Base-by-base conservation (phyloP, 1,140 invertebrate genomes). In the Archivesica marissinica region DNA sequence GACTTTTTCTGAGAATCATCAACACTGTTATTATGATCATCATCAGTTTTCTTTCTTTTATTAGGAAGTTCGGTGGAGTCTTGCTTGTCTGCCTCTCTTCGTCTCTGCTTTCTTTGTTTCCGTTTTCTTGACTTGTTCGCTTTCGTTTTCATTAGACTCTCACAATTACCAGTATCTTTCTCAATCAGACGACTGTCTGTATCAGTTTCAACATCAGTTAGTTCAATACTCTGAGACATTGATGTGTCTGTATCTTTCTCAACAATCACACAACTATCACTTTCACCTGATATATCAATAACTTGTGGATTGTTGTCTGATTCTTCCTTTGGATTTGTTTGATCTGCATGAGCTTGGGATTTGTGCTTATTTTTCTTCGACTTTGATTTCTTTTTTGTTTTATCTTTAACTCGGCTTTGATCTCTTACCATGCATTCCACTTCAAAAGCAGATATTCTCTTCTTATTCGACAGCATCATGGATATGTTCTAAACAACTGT, bases 251-350 rank as follows among this genome's bases (percentile, higher is more conserved):
- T 15, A 44, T 35, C 23, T 4, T 64, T 25, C 17, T 25, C 20
- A 61, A 33, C 76, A 41, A 41, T 39, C 1, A 25, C 39, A 78
- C 47, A 17, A 1, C 20, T 20, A 61, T 78, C 39, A 61, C n/a
- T 64, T 41, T 78, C 56, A 78, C 64, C 56, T 20, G n/a, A 35
- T 52, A 52, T 54, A n/a, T 30, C 41, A 52, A 52, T 75, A 52
- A 6, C 52, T 52, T 6, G n/a, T 28, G n/a, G 0, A 50, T 47
- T 28, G 28, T 28, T 47, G 3, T 74, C 50, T 39, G 17, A 23
- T 44, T 61, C 17, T 20, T 28, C 17, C 4, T 23, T 23, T 13
- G 25, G 13, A 13, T 68, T 44, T 68, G 38, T 23, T 28, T 41
- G 11, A 23, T 41, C 39, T 30, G 33, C 54, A 11, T 41, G 7